These are phyloP conservation scores for Drosophila anomalata DNA, from an alignment of 2,888 invertebrate genomes.

Conservation along the genomic window DNA sequence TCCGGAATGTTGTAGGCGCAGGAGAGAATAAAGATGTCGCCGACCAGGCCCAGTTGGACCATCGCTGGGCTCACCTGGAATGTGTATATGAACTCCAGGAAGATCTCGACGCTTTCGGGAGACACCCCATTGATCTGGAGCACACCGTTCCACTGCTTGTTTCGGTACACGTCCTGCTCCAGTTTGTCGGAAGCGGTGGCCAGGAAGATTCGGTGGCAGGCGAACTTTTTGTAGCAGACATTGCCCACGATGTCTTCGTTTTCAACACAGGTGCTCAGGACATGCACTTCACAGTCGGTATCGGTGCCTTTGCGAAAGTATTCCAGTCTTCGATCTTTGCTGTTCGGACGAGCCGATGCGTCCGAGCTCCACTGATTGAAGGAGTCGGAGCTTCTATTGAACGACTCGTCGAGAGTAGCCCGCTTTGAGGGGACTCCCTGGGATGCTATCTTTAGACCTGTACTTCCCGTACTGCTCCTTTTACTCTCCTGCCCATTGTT, in stretches of 20 bases:
- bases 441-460: neutral
- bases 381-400: neutral
- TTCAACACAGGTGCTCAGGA: constrained; percentile 13
- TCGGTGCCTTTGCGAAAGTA: constrained; percentile 48
- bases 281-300: constrained; percentile 58
- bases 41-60: constrained; percentile 21
- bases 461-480: neutral
- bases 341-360: neutral
- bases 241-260: constrained; percentile 8
- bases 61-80: constrained; percentile 44
- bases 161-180: constrained; percentile 55
- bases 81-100: constrained; percentile 60
- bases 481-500: neutral
- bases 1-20: constrained; percentile 58
- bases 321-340: constrained; percentile 41
- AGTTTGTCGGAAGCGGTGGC: constrained; percentile 60
- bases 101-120: constrained; percentile 57
- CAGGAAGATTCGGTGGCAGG: constrained; percentile 58
- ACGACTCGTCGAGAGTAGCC: neutral
- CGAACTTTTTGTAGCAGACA: constrained; percentile 55
- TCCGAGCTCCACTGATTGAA: neutral
- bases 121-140: constrained; percentile 60
- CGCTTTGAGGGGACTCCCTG: neutral
- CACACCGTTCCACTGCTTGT: constrained; percentile 56
- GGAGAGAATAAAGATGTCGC: constrained; percentile 54